Evolutionary conservation across 2,888 invertebrate genomes (phyloP).

Genomic region (Epistrophe grossulariae): DNA sequence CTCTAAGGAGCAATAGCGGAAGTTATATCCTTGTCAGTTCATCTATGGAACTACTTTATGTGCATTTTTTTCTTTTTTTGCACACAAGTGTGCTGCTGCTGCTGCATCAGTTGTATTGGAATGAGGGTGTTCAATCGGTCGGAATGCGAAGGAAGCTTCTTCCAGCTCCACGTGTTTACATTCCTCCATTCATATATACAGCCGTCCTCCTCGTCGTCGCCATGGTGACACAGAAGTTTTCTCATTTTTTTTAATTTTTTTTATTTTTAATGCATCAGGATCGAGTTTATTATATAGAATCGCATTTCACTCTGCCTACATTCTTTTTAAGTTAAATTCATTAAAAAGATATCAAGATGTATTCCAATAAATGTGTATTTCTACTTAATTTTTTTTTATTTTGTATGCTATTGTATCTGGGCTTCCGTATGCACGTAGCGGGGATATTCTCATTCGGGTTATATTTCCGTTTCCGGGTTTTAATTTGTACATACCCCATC

Average conservation of each 20-base stretch:
- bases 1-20: slow-evolving; percentile 64
- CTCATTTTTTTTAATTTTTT: slow-evolving; percentile 18
- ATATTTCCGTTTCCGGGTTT: slow-evolving; percentile 37
- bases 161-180: background rate
- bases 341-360: slow-evolving; percentile 26
- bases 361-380: slow-evolving; percentile 34
- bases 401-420: slow-evolving; percentile 23
- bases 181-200: slow-evolving; percentile 12
- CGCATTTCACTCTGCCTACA: slow-evolving; percentile 33
- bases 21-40: slow-evolving; percentile 69
- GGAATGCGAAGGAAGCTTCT: slow-evolving; percentile 14
- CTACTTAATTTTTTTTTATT: background rate
- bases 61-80: slow-evolving; percentile 34
- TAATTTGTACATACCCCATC: slow-evolving; percentile 11
- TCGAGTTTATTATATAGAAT: slow-evolving; percentile 18
- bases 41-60: slow-evolving; percentile 58
- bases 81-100: slow-evolving; percentile 16
- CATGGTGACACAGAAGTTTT: slow-evolving; percentile 51
- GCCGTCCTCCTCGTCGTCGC: slow-evolving; percentile 29
- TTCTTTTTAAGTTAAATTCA: slow-evolving; percentile 44
- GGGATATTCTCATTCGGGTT: slow-evolving; percentile 31
- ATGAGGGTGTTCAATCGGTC: slow-evolving; percentile 22
- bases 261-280: background rate
- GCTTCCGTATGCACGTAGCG: slow-evolving; percentile 8
- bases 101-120: slow-evolving; percentile 34